A percentile compares a stretch with the other conserved stretches of the same genome.
Evolutionary conservation across 2,113 vertebrate species (phyloP).

Genomic region (Connochaetes taurinus): DNA sequence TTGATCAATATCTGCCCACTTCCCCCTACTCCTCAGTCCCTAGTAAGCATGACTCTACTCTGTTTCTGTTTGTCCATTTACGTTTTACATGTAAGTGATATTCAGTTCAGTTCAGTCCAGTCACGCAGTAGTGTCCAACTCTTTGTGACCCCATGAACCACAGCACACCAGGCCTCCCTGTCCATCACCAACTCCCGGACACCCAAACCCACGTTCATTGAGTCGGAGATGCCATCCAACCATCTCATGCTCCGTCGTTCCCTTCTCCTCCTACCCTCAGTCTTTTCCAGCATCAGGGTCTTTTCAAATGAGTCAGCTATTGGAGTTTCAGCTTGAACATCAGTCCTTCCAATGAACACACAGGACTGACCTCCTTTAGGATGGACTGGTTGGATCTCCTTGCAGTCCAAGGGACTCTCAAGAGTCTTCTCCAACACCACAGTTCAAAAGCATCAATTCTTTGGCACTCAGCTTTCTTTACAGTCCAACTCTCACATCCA

Average conservation of each 20-base stretch:
- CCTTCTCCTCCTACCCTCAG: background rate
- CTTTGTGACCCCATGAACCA: background rate
- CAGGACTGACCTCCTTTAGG: too few relatives aligned
- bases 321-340: background rate
- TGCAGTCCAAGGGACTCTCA: too few relatives aligned
- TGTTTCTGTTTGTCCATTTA: background rate
- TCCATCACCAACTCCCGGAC: background rate
- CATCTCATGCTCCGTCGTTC: background rate
- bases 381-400: too few relatives aligned
- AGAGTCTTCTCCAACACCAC: too few relatives aligned
- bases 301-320: background rate
- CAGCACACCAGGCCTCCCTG: background rate
- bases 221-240: background rate
- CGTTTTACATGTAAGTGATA: background rate
- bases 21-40: background rate
- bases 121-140: rapidly evolving
- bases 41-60: background rate
- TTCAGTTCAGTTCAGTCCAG: background rate
- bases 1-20: background rate
- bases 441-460: too few relatives aligned
- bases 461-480: too few relatives aligned
- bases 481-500: too few relatives aligned
- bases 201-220: background rate
- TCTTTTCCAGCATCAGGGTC: background rate
- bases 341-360: background rate